Conservation (phyloP, 2,113 vertebrate species). For the Pongo abelii region DNA sequence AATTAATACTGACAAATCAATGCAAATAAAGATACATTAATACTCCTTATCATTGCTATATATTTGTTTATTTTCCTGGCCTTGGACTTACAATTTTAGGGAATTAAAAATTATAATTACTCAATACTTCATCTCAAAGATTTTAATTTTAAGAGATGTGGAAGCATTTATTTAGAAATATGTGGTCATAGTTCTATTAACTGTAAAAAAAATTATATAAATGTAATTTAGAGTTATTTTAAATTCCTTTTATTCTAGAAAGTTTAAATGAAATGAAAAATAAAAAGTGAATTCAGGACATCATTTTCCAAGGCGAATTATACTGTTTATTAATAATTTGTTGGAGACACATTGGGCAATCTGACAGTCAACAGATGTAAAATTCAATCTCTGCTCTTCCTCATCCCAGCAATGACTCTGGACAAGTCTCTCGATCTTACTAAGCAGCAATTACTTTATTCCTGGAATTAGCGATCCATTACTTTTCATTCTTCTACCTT, state of each 20-base stretch:
- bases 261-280: neutral
- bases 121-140: neutral
- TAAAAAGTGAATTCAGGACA: neutral
- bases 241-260: neutral
- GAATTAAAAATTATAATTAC: neutral
- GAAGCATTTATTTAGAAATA: conserved; percentile 21
- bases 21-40: neutral
- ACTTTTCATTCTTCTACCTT: neutral
- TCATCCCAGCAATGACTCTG: neutral
- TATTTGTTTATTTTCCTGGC: conserved; percentile 7
- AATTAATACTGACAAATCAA: neutral
- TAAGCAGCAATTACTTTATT: neutral
- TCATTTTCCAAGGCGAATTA: neutral
- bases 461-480: neutral
- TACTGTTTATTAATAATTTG: neutral
- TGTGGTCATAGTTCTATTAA: neutral
- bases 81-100: neutral
- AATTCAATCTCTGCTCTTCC: neutral
- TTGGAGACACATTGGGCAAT: neutral
- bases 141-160: neutral
- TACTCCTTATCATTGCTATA: neutral
- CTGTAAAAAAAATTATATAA: neutral
- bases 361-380: neutral
- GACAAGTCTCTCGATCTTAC: neutral
- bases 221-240: neutral